Base-by-base conservation (phyloP, 2,888 invertebrate species). In the Drosophila yooni region DNA sequence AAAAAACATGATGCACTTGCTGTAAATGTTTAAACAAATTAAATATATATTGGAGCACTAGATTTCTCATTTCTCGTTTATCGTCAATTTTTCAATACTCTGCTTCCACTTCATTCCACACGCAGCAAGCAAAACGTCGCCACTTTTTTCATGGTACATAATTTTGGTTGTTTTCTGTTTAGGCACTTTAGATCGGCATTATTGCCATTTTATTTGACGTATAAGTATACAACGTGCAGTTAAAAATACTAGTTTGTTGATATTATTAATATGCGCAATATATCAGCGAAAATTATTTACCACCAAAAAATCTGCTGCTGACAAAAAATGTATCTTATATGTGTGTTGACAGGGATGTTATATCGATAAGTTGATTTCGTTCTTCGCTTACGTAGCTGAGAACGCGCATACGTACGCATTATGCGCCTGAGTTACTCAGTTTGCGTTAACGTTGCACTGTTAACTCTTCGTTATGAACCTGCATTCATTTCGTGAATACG, bases 301-400 rank as follows among this genome's bases (percentile, higher is more conserved):
- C 77, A 81, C 81, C 73, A 79, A 82, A 74, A 82, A 79, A 77
- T 82, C 40, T 64, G 80, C 83, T 81, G 80, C 82, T 82, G 70
- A 81, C 81, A 76, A 81, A 81, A 81, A 81, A 81, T 81, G 81
- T 81, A 81, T 82, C 78, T 79, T 81, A 59, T 70, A 61, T 80
- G 61, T 72, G 81, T 62, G 36, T 56, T 62, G 11, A 38, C 75
- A 77, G 76, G 43, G 79, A 63, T 74, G 79, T 15, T 69, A 52
- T 53, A 46, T 60, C 72, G 77, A 71, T 76, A 63, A 65, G 25
- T 65, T 50, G 2, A 31, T 11, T 70, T 46, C 25, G 6, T 51
- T 68, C 6, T 15, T 21, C 4, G 18, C 10, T 8, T 38, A 58
- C 59, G 57, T 48, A 54, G 27, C 18, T 29, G 29, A 25, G 13